Evolutionary conservation across 2,113 vertebrate genomes (phyloP), one percentile per base, ranked within the genome.

Genomic region (Clupea harengus): DNA sequence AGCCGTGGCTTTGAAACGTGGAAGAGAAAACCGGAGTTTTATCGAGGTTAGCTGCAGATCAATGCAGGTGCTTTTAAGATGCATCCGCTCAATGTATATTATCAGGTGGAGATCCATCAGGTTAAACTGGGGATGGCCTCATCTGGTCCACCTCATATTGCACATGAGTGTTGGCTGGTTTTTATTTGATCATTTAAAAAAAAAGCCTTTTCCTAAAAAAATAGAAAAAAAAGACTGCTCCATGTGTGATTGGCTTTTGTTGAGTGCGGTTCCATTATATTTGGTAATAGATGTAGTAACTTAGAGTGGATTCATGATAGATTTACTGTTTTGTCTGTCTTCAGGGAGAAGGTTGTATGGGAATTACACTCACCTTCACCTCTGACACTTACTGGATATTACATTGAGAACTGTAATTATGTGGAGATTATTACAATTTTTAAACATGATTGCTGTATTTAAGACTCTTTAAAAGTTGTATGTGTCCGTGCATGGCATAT

Each of bases 391-490:
- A 89, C 90, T 93, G 91, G 92, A 94, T 92, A 96, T 94, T 95
- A 95, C 90, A 92, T 92, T 91, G 92, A 91, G 93, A 95, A 93
- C 95, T 95, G 93, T 95, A 95, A 95, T 96, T 96, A 95, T 94
- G 94, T 92, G 93, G 93, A 94, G 94, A 96, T 96, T 96, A 95
- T 92, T 91, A 93, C 90, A 84, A 94, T 94, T 95, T 95, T 93
- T 91, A 95, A 95, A 95, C 94, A 94, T 94, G 95, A 95, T 95
- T 95, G 95, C 93, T 92, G 93, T 94, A 94, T 95, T 96, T 96
- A 96, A 96, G 95, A 94, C 94, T 95, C 95, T 94, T 95, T 95
- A 95, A 95, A 95, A 95, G 93, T 94, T 95, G 94, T 94, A 94
- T 92, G 91, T 94, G 94, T 90, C 87, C 88, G 89, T 91, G 88